Conservation (phyloP, 2,888 invertebrate genomes). For the Operophtera brumata region DNA sequence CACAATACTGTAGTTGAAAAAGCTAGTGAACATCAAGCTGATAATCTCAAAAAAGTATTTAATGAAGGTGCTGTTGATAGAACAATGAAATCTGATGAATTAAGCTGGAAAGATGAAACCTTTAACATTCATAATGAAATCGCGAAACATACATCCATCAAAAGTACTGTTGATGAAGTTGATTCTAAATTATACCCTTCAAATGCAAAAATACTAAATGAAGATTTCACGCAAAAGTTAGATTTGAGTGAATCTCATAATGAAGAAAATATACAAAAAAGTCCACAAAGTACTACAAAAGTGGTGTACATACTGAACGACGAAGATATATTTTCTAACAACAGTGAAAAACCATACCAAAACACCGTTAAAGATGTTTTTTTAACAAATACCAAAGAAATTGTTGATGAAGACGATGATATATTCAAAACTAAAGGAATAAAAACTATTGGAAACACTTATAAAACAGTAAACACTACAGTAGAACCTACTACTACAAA, state of each 20-base stretch:
- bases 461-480: slow-evolving; percentile 24
- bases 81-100: background rate
- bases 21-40: background rate
- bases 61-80: background rate
- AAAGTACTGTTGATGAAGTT: slow-evolving; percentile 3
- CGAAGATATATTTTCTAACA: slow-evolving; percentile 62
- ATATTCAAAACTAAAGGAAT: slow-evolving; percentile 17
- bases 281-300: slow-evolving; percentile 46
- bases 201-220: slow-evolving; percentile 5
- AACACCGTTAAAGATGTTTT: background rate
- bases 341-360: background rate
- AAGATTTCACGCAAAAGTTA: slow-evolving; percentile 14
- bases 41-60: background rate
- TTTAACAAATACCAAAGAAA: slow-evolving; percentile 15
- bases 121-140: slow-evolving; percentile 18
- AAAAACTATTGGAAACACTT: slow-evolving; percentile 34
- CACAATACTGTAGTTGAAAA: background rate
- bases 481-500: slow-evolving; percentile 16
- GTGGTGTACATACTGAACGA: slow-evolving; percentile 67
- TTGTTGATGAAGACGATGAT: slow-evolving; percentile 30
- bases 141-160: background rate
- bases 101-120: slow-evolving; percentile 6
- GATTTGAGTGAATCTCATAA: background rate
- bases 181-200: background rate
- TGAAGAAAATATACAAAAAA: slow-evolving; percentile 3